Evolutionary conservation across 1,140 invertebrate genomes (phyloP), one percentile per base, ranked within the genome.

Genomic region (Nephila pilipes): DNA sequence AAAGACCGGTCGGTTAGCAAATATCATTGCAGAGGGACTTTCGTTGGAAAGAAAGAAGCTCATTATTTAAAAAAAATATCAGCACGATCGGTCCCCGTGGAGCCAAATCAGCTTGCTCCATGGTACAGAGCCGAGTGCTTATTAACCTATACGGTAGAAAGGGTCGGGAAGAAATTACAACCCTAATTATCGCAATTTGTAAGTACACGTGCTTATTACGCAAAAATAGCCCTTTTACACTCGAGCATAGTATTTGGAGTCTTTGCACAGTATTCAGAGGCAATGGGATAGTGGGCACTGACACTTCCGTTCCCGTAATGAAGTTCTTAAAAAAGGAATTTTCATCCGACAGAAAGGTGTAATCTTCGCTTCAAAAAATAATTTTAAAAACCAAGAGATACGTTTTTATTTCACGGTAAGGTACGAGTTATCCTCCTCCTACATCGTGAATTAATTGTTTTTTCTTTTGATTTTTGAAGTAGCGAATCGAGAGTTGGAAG

Each of bases 91-190:
- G 20, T 58, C 57, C 6, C 46, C 46, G 46, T 46, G 14, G 57
- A 58, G 57, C 18, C 57, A 22, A 58, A 22, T 18, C 57, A 58
- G 57, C 57, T 16, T 58, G 60, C 22, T 16, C 25, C 85, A 87
- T 18, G 25, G 18, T 16, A 32, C 18, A 32, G 25, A 55, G 57
- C 57, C 55, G 32, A 20, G 8, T 25, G 38, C n/a, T 55, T 83
- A 83, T 83, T 83, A 55, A 83, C 80, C 38, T 22, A 32, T 16
- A 54, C 36, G n/a, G 36, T 38, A 46, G 36, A 25, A 14, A 83
- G 38, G 80, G 79, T 36, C 32, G 79, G 36, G 22, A 81, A 81
- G 29, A 46, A 81, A 81, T 81, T 81, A 81, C 79, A 81, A 83
- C 46, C 38, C n/a, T 54, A 83, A 83, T 83, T 55, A 57, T 54